Conservation (phyloP, 2,113 vertebrate species). For the Seriola aureovittata region DNA sequence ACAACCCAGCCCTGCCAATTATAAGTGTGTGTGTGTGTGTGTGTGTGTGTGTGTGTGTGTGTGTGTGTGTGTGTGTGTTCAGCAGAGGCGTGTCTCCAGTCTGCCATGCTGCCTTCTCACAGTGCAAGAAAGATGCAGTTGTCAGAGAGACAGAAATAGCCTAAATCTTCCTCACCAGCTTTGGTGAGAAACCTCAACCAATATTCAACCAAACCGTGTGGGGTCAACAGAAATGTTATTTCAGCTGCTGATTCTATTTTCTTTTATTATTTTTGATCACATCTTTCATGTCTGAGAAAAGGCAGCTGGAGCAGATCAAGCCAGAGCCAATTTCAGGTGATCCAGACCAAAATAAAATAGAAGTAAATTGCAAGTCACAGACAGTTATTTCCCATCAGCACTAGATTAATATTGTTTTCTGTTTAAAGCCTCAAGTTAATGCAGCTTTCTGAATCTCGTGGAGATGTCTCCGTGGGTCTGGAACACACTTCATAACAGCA, state of each 20-base stretch:
- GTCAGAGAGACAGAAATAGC: constrained; percentile 21
- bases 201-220: background rate
- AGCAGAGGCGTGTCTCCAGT: constrained; percentile 48
- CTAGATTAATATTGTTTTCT: constrained; percentile 50
- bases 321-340: constrained; percentile 45
- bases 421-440: constrained; percentile 30
- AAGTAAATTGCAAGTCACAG: constrained; percentile 48
- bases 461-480: constrained; percentile 8
- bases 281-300: constrained; percentile 43
- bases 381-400: constrained; percentile 57
- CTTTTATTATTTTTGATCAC: constrained; percentile 35
- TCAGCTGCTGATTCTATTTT: constrained; percentile 34
- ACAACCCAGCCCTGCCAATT: constrained; percentile 33
- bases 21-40: constrained; percentile 11
- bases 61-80: constrained; percentile 24
- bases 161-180: constrained; percentile 30
- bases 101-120: constrained; percentile 47
- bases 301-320: constrained; percentile 19
- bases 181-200: constrained; percentile 13
- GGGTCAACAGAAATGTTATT: background rate
- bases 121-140: constrained; percentile 38
- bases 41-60: constrained; percentile 30
- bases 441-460: constrained; percentile 12
- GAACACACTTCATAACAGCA: background rate
- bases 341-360: constrained; percentile 37